These are phyloP conservation scores for Tupiocoris notatus DNA, from an alignment of 2,888 invertebrate genomes.

Conservation along the genomic window DNA sequence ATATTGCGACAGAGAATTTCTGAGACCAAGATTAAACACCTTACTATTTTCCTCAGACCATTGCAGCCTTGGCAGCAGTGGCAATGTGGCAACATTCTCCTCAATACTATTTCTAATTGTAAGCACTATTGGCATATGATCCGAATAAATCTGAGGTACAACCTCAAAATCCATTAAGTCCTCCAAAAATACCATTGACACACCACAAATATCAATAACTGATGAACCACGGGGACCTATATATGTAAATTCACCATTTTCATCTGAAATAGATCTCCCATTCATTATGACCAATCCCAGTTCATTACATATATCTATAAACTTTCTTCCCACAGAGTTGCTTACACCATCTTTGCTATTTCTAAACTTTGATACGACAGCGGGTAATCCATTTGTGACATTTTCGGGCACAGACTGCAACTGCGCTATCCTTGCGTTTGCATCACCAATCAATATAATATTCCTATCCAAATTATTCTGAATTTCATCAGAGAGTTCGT, in stretches of 20 bases:
- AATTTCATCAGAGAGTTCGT: neutral
- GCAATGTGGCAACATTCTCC: neutral
- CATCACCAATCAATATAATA: neutral
- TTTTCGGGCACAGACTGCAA: neutral
- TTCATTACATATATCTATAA: neutral
- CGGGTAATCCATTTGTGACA: neutral
- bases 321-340: neutral
- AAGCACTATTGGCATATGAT: neutral
- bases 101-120: no score
- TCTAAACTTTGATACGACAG: neutral
- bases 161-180: neutral
- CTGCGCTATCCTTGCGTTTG: neutral
- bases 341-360: neutral
- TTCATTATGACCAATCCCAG: neutral
- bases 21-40: neutral
- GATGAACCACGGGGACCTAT: neutral
- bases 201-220: neutral
- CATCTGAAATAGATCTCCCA: neutral
- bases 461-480: neutral
- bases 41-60: neutral
- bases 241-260: neutral
- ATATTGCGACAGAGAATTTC: neutral
- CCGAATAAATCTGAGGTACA: neutral
- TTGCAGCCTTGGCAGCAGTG: neutral
- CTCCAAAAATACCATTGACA: neutral